Evolutionary conservation across 1,140 invertebrate species (phyloP).

Genomic region (Meteorus sp.): DNA sequence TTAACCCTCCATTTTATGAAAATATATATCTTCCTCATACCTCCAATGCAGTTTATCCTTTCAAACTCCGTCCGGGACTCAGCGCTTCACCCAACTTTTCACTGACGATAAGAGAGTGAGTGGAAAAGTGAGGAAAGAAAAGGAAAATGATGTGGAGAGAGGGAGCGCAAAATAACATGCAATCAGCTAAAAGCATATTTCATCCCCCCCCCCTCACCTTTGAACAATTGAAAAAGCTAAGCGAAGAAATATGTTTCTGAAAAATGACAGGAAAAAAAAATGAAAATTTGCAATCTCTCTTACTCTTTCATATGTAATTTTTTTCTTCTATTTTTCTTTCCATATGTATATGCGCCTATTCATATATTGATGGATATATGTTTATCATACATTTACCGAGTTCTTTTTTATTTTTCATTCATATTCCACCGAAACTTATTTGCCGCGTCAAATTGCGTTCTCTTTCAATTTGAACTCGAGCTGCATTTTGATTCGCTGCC

Average conservation of each 20-base stretch:
- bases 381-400: not conserved
- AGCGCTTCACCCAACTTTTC: conserved; percentile 15
- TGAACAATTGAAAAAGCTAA: conserved; percentile 26
- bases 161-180: conserved; percentile 27
- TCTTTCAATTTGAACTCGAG: conserved; percentile 14
- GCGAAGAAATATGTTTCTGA: conserved; percentile 25
- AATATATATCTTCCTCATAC: conserved; percentile 11
- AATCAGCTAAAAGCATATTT: conserved; percentile 29
- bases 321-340: not conserved
- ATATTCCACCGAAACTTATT: not conserved
- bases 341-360: not conserved
- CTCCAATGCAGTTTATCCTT: conserved; percentile 5
- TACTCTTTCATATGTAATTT: not conserved
- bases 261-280: conserved; percentile 25
- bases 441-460: conserved; percentile 13
- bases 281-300: conserved; percentile 11
- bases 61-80: conserved; percentile 11
- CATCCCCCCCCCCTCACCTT: conserved; percentile 20
- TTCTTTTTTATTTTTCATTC: not conserved
- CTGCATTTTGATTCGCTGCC: conserved; percentile 11
- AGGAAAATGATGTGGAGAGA: no score
- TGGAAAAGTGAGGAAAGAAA: no score
- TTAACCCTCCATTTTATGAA: conserved; percentile 22
- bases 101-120: no score
- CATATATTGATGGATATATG: not conserved